Base-by-base conservation (phyloP, 2,888 invertebrate genomes). In the Chloroclysta siterata region DNA sequence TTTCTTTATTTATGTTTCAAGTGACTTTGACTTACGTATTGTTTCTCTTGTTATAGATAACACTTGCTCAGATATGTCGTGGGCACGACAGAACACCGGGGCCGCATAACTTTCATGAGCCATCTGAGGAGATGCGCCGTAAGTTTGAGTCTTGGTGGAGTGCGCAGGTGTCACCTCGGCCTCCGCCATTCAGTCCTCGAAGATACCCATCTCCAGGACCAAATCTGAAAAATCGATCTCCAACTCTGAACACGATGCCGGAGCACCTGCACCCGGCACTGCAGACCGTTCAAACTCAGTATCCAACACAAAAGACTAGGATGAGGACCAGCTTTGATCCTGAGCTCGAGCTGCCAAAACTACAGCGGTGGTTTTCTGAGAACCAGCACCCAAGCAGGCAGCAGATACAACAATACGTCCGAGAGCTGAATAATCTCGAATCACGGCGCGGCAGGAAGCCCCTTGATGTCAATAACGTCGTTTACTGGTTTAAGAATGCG, bases 311-410 rank as follows among this genome's bases (percentile, higher is more conserved):
- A 83, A 98, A 98, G 89, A 98, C 98, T 4, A 95, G 99, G 77
- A 98, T 99, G 97, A 94, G 99, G 72, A 99, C 99, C 15, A 98
- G 98, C 81, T 99, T 99, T 80, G 99, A 99, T 88, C 98, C 99
- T 0, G 99, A 99, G 88, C 94, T 98, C 79, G 99, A 99, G 89
- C 90, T 99, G 69, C 99, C 99, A 0, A 97, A 98, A 80, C 91
- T 99, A 57, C 99, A 99, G 83, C 95, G 97, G 74, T 99, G 99
- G 99, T 99, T 99, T 93, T 95, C 96, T 47, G 98, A 98, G 83
- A 99, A 99, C 87, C 98, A 99, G 76, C 99, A 99, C 85, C 99
- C 99, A 0, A 97, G 98, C 71, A 94, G 99, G 58, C 98, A 99
- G 79, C 99, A 99, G 91, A 98, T 99, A 82, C 98, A 98, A 77